These are phyloP conservation scores for Diarsia mendica DNA, from an alignment of 2,888 invertebrate genomes.

Conservation along the genomic window DNA sequence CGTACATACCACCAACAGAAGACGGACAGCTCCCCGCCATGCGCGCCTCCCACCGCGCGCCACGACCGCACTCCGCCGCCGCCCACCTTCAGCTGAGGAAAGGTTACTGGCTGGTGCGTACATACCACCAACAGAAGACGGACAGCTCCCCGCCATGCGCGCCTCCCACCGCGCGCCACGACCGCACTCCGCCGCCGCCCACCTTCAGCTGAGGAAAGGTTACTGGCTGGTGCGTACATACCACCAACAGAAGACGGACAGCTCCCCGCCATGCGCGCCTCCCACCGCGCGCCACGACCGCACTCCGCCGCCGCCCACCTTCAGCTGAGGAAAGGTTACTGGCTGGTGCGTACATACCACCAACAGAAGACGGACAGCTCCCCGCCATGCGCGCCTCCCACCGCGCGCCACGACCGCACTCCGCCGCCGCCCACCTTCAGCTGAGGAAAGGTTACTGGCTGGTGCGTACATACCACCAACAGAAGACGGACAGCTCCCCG, in stretches of 20 bases:
- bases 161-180: slow-evolving; percentile 93
- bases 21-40: slow-evolving; percentile 93
- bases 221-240: too few relatives aligned
- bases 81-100: slow-evolving; percentile 92
- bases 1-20: slow-evolving; percentile 97
- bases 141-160: slow-evolving; percentile 93
- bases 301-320: slow-evolving; percentile 92
- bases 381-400: slow-evolving; percentile 91
- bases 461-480: too few relatives aligned
- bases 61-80: slow-evolving; percentile 92
- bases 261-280: slow-evolving; percentile 92
- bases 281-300: slow-evolving; percentile 94
- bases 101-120: too few relatives aligned
- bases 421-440: slow-evolving; percentile 92
- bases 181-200: slow-evolving; percentile 91
- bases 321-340: slow-evolving; percentile 91
- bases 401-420: slow-evolving; percentile 94
- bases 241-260: slow-evolving; percentile 96
- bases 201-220: slow-evolving; percentile 92
- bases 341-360: too few relatives aligned
- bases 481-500: slow-evolving; percentile 94
- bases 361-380: slow-evolving; percentile 95
- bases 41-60: slow-evolving; percentile 92
- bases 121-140: slow-evolving; percentile 96
- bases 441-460: too few relatives aligned